These are phyloP conservation scores for Anthonomus grandis DNA, from an alignment of 1,140 invertebrate genomes.

Conservation along the genomic window DNA sequence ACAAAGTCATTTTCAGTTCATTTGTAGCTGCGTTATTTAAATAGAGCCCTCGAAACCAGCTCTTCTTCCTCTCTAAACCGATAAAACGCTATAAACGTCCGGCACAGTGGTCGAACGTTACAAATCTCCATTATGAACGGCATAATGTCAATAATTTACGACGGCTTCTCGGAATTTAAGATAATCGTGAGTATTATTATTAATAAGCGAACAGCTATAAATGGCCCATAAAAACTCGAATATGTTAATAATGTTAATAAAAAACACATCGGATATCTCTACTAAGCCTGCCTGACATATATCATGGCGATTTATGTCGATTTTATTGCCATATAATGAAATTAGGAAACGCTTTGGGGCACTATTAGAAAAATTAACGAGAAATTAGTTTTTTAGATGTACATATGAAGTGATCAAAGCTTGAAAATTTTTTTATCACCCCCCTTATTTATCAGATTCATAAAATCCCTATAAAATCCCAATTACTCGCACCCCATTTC, in stretches of 20 bases:
- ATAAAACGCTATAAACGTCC: slow-evolving; percentile 10
- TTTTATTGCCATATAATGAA: slow-evolving; percentile 15
- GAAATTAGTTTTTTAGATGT: neutral
- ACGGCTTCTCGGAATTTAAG: slow-evolving; percentile 13
- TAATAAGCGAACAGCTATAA: slow-evolving; percentile 23
- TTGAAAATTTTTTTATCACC: too few species aligned
- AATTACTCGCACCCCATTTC: too few species aligned
- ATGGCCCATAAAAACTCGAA: slow-evolving; percentile 17
- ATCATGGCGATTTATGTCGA: slow-evolving; percentile 10
- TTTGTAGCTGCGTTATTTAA: too few species aligned
- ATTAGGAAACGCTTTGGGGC: slow-evolving; percentile 9
- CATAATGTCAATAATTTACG: slow-evolving; percentile 20
- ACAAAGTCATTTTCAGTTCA: too few species aligned
- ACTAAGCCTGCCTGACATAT: slow-evolving; percentile 13
- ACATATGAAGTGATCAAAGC: too few species aligned
- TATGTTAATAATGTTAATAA: slow-evolving; percentile 19
- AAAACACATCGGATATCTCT: slow-evolving; percentile 11
- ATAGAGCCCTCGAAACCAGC: too few species aligned
- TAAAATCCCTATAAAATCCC: too few species aligned
- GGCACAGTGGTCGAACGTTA: slow-evolving; percentile 11
- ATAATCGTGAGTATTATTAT: slow-evolving; percentile 20
- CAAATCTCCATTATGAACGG: slow-evolving; percentile 17
- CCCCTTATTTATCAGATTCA: too few species aligned
- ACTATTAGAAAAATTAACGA: too few species aligned
- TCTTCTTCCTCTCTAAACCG: too few species aligned